A percentile compares a stretch with the other conserved stretches of the same genome.
Evolutionary conservation across 2,113 vertebrate genomes (phyloP).

Genomic region (Antennarius striatus): DNA sequence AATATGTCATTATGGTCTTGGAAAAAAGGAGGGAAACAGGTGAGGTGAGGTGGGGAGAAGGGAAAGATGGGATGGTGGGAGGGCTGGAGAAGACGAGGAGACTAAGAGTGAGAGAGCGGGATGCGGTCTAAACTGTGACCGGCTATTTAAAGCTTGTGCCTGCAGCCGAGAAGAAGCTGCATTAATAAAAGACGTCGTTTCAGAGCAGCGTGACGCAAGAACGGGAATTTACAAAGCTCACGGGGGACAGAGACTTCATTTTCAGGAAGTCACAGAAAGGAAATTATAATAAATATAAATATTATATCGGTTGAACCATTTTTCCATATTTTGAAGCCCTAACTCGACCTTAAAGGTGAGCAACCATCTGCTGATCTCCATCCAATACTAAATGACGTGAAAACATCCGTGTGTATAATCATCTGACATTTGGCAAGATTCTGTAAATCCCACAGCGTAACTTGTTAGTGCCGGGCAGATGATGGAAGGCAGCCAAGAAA

Average conservation of each 20-base stretch:
- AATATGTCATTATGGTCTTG: conserved; percentile 12
- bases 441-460: too few species aligned
- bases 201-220: conserved; percentile 47
- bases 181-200: conserved; percentile 65
- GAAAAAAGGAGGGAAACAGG: conserved; percentile 1
- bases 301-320: too few species aligned
- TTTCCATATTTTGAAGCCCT: too few species aligned
- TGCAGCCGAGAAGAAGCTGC: conserved; percentile 58
- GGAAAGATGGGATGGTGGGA: conserved; percentile 16
- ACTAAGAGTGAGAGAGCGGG: conserved; percentile 14
- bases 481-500: too few species aligned
- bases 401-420: too few species aligned
- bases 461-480: too few species aligned
- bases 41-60: conserved; percentile 21
- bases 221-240: conserved; percentile 9
- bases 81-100: too few species aligned
- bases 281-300: too few species aligned
- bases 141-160: conserved; percentile 62
- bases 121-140: conserved; percentile 50
- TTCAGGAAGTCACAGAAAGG: conserved; percentile 3
- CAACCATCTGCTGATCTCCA: too few species aligned
- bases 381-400: too few species aligned
- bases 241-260: conserved; percentile 19
- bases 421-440: too few species aligned
- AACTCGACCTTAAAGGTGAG: too few species aligned